A percentile compares a stretch with the other conserved stretches of the same genome.
These are phyloP conservation scores for Petrosia ficiformis DNA, from an alignment of 37 sponge, comb jelly and placozoan species.

Conservation along the genomic window DNA sequence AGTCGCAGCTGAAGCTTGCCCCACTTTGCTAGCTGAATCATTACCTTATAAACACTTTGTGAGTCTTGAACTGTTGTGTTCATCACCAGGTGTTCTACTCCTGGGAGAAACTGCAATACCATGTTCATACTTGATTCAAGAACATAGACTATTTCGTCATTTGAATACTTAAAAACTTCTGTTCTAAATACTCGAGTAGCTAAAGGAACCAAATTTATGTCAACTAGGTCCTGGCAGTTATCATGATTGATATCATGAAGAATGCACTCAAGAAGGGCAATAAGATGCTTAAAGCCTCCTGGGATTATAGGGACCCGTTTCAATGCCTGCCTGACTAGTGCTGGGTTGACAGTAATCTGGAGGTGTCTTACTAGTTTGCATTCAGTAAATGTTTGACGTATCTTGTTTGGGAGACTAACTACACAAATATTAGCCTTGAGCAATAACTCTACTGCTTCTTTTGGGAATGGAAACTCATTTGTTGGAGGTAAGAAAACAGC, in stretches of 20 bases:
- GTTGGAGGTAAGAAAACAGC: slow-evolving; percentile 27
- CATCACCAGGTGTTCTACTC: slow-evolving; percentile 1
- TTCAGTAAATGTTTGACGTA: slow-evolving; percentile 18
- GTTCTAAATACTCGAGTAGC: neutral
- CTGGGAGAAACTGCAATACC: slow-evolving; percentile 16
- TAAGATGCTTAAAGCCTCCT: neutral
- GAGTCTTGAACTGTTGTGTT: no score
- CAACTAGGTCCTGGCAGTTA: slow-evolving; percentile 2
- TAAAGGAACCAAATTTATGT: slow-evolving; percentile 36
- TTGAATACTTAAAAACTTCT: neutral
- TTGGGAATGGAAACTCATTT: neutral
- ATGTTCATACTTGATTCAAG: neutral
- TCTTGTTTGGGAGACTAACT: slow-evolving; percentile 30
- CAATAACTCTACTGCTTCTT: slow-evolving; percentile 13
- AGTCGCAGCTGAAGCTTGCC: slow-evolving; percentile 1
- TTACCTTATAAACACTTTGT: no score
- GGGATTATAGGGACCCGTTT: neutral
- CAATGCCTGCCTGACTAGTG: slow-evolving; percentile 3
- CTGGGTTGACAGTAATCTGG: slow-evolving; percentile 15
- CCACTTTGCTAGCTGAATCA: no score
- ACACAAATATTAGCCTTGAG: slow-evolving; percentile 7
- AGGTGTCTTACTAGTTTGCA: neutral
- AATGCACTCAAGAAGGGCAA: slow-evolving; percentile 20
- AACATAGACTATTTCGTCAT: neutral
- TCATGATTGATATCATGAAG: slow-evolving; percentile 13